Evolutionary conservation across 2,797 vertebrate genomes (phyloP), one percentile per base, ranked within the genome.

Genomic region (Sebastes reedi): DNA sequence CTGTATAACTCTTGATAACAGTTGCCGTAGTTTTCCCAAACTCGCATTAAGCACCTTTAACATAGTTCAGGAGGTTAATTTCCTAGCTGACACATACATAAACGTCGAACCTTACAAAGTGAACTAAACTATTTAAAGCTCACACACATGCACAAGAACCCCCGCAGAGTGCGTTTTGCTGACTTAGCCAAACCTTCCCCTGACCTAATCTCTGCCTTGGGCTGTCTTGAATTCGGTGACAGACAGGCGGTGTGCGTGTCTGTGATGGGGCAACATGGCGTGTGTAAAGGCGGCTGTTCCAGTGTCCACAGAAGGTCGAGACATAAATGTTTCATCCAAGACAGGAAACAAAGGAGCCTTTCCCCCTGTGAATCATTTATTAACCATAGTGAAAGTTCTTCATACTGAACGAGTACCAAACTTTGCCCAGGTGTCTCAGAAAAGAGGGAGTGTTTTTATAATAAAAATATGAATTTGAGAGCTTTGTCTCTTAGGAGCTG

Each of bases 241-340:
- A 69, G 81, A 80, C 65, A 74, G 72, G 16, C 6, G 64, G 34
- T 36, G 34, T 83, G 86, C 29, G 29, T 82, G 77, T 85, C 83
- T 85, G 39, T 84, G 84, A 85, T 71, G 75, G 67, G 65, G 67
- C 70, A 76, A 66, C 65, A 65, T 87, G 50, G 74, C 66, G 71
- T 91, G 80, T 81, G 59, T 80, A 79, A 89, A 89, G 84, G 86
- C 84, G 80, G 79, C 75, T 81, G 85, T 87, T 86, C 50, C 67
- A 52, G 32, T 82, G 80, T 88, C 80, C 20, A 50, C 80, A 70
- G 62, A 89, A 90, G 86, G 68, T 84, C 27, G 8, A 87, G 67
- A 58, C 65, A 91, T 92, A 60, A 91, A 92, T 89, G 84, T 93
- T 91, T 93, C 75, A 89, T 82, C 65, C 30, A 22, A 50, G 71